phyloP scores from a whole-genome alignment of 2,113 vertebrate genomes.

The Gallinago undulata region DNA sequence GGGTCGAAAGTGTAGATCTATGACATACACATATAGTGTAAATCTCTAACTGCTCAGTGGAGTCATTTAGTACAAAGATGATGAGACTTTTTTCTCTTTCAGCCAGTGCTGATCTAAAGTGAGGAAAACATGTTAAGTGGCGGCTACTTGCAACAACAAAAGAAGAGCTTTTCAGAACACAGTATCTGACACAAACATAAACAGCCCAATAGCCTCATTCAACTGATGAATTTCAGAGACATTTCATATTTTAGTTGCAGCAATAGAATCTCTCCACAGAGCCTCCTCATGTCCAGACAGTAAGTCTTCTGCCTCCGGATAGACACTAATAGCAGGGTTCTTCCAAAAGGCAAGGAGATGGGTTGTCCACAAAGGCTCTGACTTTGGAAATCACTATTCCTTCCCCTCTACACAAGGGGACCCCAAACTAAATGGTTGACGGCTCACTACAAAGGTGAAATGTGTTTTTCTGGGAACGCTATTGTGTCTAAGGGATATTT shows the following conservation, averaged over 20 bases:
- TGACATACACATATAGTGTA: not conserved
- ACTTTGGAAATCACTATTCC: not conserved
- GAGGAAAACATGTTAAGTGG: not conserved
- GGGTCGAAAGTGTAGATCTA: not conserved
- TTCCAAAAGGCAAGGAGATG: not conserved
- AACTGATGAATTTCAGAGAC: not conserved
- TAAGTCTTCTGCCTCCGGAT: not conserved
- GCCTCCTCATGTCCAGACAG: accelerated
- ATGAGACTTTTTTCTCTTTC: not conserved
- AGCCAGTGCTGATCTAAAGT: not conserved
- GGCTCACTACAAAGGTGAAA: accelerated
- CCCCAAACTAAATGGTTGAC: not conserved
- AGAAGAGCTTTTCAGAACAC: not conserved
- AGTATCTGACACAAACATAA: not conserved
- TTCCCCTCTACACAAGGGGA: not conserved
- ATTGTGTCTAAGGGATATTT: not conserved
- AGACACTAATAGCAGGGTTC: not conserved
- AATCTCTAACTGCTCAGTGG: not conserved
- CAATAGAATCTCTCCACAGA: not conserved
- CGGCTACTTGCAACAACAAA: not conserved
- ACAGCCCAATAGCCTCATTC: not conserved
- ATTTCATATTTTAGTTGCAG: not conserved
- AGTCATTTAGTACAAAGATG: not conserved
- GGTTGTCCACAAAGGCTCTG: not conserved
- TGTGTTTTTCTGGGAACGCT: not conserved